These are phyloP conservation scores for Scaptomyza tumidula DNA, from an alignment of 2,888 invertebrate species.

Conservation along the genomic window DNA sequence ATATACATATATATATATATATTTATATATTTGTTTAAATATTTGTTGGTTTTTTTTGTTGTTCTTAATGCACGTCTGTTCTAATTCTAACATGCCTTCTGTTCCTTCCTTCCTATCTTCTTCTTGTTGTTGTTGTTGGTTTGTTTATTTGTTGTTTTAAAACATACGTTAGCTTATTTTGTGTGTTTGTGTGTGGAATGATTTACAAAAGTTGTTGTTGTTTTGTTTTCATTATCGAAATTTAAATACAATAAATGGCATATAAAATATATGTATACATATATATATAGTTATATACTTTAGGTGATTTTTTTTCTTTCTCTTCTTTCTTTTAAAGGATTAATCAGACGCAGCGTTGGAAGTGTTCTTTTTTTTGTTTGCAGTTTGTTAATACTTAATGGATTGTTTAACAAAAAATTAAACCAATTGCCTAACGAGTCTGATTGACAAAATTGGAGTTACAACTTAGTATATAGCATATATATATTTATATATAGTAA, in stretches of 20 bases:
- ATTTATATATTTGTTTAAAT: slow-evolving; percentile 34
- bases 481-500: neutral
- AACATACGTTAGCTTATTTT: slow-evolving; percentile 69
- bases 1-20: slow-evolving; percentile 59
- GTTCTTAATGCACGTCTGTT: slow-evolving; percentile 57
- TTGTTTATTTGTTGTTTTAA: slow-evolving; percentile 50
- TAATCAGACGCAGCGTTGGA: slow-evolving; percentile 63
- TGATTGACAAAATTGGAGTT: slow-evolving; percentile 4
- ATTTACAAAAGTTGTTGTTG: slow-evolving; percentile 67
- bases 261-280: slow-evolving; percentile 74
- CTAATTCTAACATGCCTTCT: slow-evolving; percentile 48
- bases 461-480: slow-evolving; percentile 20
- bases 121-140: slow-evolving; percentile 2
- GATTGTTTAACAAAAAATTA: slow-evolving; percentile 43
- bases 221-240: slow-evolving; percentile 44
- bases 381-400: slow-evolving; percentile 41
- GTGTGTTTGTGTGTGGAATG: slow-evolving; percentile 61
- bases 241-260: slow-evolving; percentile 79
- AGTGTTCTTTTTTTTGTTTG: slow-evolving; percentile 28
- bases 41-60: slow-evolving; percentile 35
- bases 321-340: slow-evolving; percentile 24
- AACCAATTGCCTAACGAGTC: slow-evolving; percentile 10
- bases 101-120: slow-evolving; percentile 10
- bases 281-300: slow-evolving; percentile 36
- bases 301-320: slow-evolving; percentile 5